Evolutionary conservation across 1,140 invertebrate species (phyloP).

Genomic region (Drosophila nasuta): DNA sequence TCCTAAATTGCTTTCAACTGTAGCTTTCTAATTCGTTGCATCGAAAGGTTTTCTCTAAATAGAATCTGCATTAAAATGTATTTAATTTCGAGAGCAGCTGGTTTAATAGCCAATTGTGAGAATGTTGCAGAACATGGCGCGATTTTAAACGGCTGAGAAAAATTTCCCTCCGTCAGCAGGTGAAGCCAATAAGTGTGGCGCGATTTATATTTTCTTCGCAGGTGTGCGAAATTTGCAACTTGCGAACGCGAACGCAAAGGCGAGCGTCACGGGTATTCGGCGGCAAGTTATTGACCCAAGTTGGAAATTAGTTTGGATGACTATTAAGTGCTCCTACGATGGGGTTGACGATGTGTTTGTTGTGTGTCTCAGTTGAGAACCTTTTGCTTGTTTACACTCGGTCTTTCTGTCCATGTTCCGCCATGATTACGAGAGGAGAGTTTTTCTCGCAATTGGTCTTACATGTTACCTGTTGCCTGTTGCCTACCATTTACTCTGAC

Average conservation of each 20-base stretch:
- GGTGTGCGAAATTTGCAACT: slow-evolving; percentile 40
- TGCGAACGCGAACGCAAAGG: slow-evolving; percentile 8
- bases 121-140: neutral
- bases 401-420: slow-evolving; percentile 15
- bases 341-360: neutral
- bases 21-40: too few relatives aligned
- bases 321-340: neutral
- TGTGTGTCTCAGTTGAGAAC: slow-evolving; percentile 41
- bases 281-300: slow-evolving; percentile 72
- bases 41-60: neutral
- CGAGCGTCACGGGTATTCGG: slow-evolving; percentile 3
- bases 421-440: neutral
- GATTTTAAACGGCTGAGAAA: neutral
- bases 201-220: slow-evolving; percentile 17
- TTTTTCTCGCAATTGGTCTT: slow-evolving; percentile 8
- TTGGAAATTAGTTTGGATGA: slow-evolving; percentile 28
- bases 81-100: neutral
- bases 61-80: neutral
- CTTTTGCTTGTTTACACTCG: slow-evolving; percentile 46
- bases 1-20: too few relatives aligned
- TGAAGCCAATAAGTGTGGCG: slow-evolving; percentile 6
- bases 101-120: neutral
- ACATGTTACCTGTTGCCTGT: neutral
- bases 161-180: slow-evolving; percentile 28
- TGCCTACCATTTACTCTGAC: slow-evolving; percentile 25